phyloP scores from a whole-genome alignment of 2,113 vertebrate species.

The Tauraco erythrolophus region DNA sequence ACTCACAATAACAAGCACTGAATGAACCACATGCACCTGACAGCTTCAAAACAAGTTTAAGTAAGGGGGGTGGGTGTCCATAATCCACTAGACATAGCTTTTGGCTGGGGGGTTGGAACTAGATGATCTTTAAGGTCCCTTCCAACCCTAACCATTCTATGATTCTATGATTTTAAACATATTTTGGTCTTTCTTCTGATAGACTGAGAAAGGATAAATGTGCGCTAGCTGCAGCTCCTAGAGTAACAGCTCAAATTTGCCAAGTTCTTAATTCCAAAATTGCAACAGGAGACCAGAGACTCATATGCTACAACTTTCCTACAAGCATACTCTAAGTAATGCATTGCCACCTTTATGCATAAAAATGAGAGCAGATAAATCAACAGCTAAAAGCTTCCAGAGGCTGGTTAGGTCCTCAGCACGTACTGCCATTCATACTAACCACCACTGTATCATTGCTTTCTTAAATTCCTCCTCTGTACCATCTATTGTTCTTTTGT shows the following conservation, averaged over 20 bases:
- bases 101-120: no score
- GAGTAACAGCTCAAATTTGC: background rate
- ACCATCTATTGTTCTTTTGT: background rate
- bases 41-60: background rate
- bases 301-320: background rate
- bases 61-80: background rate
- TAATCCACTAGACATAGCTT: background rate
- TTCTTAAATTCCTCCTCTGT: background rate
- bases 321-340: background rate
- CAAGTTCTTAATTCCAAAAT: background rate
- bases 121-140: no score
- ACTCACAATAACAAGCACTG: background rate
- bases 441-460: fast-evolving
- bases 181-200: background rate
- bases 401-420: background rate
- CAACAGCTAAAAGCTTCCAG: background rate
- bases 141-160: no score
- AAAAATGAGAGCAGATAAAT: background rate
- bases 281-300: background rate
- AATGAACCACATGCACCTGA: background rate
- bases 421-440: background rate
- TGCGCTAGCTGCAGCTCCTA: background rate
- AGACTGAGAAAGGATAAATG: background rate
- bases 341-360: background rate
- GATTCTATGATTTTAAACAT: no score